A percentile compares a stretch with the other conserved stretches of the same genome.
Evolutionary conservation across 2,797 vertebrate species (phyloP).

Genomic region (Xiphorhynchus erythropygius): DNA sequence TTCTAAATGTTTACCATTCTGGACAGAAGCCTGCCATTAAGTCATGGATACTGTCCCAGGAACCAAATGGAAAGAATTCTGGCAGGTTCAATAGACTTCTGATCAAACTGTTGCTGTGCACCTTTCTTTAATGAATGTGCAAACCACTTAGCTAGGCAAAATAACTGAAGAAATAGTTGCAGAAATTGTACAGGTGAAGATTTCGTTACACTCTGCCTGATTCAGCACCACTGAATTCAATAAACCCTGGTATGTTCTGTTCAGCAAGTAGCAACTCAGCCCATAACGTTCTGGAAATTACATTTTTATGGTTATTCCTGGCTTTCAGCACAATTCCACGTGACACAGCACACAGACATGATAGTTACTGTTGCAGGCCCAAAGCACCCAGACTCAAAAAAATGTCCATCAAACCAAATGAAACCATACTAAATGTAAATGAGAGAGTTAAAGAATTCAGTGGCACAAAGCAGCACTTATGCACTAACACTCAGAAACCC

Average conservation of each 20-base stretch:
- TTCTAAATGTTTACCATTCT: neutral
- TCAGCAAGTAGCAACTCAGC: neutral
- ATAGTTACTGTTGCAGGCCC: neutral
- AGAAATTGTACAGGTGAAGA: neutral
- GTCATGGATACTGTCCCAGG: neutral
- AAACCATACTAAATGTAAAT: neutral
- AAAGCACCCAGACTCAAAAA: neutral
- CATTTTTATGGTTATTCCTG: neutral
- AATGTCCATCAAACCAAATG: neutral
- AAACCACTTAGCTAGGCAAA: neutral
- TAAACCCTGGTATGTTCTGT: neutral
- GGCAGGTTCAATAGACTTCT: neutral
- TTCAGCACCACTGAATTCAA: neutral
- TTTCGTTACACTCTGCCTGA: neutral
- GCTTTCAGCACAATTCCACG: neutral
- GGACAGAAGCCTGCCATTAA: neutral
- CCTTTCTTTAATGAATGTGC: neutral
- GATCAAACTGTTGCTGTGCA: neutral
- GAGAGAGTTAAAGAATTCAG: neutral
- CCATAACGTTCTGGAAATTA: neutral
- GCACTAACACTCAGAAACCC: neutral
- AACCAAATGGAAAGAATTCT: neutral
- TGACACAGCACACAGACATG: neutral
- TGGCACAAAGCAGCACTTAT: neutral
- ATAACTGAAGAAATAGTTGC: neutral